Base-by-base conservation (phyloP, 2,888 invertebrate species). In the Dryocosmus kuriphilus region DNA sequence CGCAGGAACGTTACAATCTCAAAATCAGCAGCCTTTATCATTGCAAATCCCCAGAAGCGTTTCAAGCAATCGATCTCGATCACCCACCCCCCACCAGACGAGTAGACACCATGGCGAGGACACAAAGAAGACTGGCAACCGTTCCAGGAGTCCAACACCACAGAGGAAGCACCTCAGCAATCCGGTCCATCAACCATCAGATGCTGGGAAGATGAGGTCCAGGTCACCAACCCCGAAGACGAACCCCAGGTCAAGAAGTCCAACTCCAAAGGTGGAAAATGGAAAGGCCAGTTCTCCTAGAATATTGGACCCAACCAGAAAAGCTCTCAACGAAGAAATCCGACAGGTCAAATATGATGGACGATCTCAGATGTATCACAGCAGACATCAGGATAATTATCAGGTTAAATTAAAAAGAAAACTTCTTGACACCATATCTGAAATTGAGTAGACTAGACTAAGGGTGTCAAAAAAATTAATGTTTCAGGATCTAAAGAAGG, bases 81-180 rank as follows among this genome's bases (percentile, higher is more conserved):
- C 93, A 79, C 93, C 93, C 73, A 93, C 93, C 51, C 93, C 93
- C 51, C 88, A 89, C 75, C 88, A 85, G 32, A 63, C 38, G 51
- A 77, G 76, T 76, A 71, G 77, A n/a, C 55, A 75, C 65, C 80
- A 79, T 81, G 87, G 86, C 30, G 85, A 87, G 51, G 87, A 86
- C 60, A 77, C 86, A 62, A 86, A 84, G 79, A 86, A 86, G 76
- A 79, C 74, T 30, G 83, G 77, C 61, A 92, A 92, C 86, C 92
- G 92, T 81, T 93, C 93, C 80, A 92, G 93, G 80, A 93, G 92
- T 89, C 93, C 92, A 38, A 93, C 92, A 80, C 93, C 92, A 63
- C 93, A 92, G 87, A 93, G 89, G 84, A 94, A 92, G 89, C 93
- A 88, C 89, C 90, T 87, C 55, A 91, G 86, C 85, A 92, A 88